Evolutionary conservation across 2,888 invertebrate genomes (phyloP).

Genomic region (Synanthedon andrenaeformis): DNA sequence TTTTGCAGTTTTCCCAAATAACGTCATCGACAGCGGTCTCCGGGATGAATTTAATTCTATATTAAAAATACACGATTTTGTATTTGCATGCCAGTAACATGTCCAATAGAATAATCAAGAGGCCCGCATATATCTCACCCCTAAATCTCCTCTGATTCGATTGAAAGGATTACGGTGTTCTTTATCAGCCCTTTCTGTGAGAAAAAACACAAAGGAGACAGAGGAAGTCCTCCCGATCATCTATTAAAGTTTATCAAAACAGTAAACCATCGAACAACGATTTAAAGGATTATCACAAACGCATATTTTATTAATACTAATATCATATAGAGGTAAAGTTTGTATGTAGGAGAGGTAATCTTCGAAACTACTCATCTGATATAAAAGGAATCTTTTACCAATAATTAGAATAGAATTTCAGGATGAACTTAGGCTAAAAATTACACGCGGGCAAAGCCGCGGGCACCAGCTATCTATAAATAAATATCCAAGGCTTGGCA

Average conservation of each 20-base stretch:
- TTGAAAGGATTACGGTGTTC: slow-evolving; percentile 53
- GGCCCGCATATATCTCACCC: slow-evolving; percentile 34
- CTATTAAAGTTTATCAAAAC: background rate
- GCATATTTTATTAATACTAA: too few species aligned
- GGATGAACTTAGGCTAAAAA: too few species aligned
- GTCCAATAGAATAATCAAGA: slow-evolving; percentile 5
- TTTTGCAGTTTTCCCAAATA: slow-evolving; percentile 36
- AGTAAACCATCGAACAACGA: too few species aligned
- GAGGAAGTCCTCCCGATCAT: slow-evolving; percentile 25
- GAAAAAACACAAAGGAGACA: slow-evolving; percentile 33
- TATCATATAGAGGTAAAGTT: too few species aligned
- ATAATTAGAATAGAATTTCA: too few species aligned
- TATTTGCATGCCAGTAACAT: background rate
- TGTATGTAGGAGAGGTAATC: too few species aligned
- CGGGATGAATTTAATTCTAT: background rate
- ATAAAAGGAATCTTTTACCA: too few species aligned
- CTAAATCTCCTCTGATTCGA: slow-evolving; percentile 44
- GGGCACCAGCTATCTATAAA: too few species aligned
- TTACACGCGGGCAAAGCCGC: too few species aligned
- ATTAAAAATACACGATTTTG: slow-evolving; percentile 1
- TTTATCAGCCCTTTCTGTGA: slow-evolving; percentile 39
- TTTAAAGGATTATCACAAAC: too few species aligned
- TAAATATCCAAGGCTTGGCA: too few species aligned
- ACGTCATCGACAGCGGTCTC: slow-evolving; percentile 29
- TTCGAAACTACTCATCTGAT: too few species aligned